These are phyloP conservation scores for Trematomus bernacchii DNA, from an alignment of 2,797 vertebrate genomes.

Conservation along the genomic window DNA sequence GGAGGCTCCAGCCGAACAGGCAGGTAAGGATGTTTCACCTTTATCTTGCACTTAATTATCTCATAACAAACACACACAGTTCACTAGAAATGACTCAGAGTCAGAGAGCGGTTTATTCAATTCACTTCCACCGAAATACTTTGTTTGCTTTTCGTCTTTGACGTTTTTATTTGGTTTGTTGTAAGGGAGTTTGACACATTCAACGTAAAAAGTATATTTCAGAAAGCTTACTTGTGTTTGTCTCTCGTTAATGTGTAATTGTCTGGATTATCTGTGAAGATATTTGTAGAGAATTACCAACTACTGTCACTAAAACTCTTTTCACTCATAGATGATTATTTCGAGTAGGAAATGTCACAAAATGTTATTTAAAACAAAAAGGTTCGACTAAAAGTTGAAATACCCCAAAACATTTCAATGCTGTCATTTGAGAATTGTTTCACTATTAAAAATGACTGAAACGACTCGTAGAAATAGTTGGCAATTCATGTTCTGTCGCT, in stretches of 20 bases:
- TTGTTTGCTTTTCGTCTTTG: neutral
- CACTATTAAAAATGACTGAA: no score
- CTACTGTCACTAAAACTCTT: no score
- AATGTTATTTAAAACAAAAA: no score
- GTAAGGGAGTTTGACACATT: neutral
- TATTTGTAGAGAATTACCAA: neutral
- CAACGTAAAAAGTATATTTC: accelerated
- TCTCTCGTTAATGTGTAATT: neutral
- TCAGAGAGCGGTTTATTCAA: no score
- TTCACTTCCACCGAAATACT: neutral
- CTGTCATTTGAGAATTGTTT: no score
- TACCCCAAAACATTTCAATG: no score
- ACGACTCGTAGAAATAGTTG: no score
- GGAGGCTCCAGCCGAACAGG: constrained; percentile 86
- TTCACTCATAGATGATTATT: no score
- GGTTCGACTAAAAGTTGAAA: no score
- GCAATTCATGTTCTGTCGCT: no score
- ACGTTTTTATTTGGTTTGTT: neutral
- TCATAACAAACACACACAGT: neutral
- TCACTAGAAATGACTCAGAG: neutral
- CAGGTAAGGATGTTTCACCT: constrained; percentile 87
- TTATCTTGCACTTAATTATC: neutral
- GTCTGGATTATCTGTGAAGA: neutral
- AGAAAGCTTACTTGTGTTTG: neutral
- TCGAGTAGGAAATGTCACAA: no score